Evolutionary conservation across 2,797 vertebrate genomes (phyloP).

Genomic region (Heteromormyrus szaboi): DNA sequence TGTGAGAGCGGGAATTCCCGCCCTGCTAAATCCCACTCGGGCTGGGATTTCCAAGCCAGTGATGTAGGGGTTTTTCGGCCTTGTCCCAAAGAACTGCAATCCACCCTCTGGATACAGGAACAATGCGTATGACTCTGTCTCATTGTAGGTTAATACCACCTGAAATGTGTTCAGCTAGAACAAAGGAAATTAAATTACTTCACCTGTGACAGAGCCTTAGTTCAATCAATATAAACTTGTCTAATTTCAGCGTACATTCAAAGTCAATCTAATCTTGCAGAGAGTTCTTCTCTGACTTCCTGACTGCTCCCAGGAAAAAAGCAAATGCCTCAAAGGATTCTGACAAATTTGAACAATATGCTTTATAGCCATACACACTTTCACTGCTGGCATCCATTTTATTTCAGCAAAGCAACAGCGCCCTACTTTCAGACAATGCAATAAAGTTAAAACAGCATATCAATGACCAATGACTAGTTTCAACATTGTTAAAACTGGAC

Average conservation of each 20-base stretch:
- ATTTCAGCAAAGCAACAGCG: neutral
- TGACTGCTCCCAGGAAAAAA: neutral
- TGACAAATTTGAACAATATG: neutral
- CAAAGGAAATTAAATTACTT: neutral
- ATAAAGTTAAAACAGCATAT: neutral
- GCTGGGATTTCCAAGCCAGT: constrained; percentile 85
- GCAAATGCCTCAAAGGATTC: neutral
- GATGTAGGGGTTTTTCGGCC: constrained; percentile 85
- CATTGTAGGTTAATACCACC: constrained; percentile 74
- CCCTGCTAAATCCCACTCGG: constrained; percentile 85
- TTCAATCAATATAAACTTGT: neutral
- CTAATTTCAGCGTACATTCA: neutral
- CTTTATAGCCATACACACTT: neutral
- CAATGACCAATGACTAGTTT: neutral
- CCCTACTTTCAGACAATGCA: neutral
- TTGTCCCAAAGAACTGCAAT: constrained; percentile 83
- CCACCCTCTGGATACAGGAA: constrained; percentile 83
- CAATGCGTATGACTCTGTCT: constrained; percentile 72
- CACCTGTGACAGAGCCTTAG: neutral
- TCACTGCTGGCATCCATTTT: neutral
- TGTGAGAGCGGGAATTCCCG: constrained; percentile 60
- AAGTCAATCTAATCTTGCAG: neutral
- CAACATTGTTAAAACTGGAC: neutral
- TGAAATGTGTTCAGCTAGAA: constrained; percentile 90
- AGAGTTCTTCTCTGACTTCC: neutral